Evolutionary conservation across 1,140 invertebrate species (phyloP).

Genomic region (Mesaphorura yosii): DNA sequence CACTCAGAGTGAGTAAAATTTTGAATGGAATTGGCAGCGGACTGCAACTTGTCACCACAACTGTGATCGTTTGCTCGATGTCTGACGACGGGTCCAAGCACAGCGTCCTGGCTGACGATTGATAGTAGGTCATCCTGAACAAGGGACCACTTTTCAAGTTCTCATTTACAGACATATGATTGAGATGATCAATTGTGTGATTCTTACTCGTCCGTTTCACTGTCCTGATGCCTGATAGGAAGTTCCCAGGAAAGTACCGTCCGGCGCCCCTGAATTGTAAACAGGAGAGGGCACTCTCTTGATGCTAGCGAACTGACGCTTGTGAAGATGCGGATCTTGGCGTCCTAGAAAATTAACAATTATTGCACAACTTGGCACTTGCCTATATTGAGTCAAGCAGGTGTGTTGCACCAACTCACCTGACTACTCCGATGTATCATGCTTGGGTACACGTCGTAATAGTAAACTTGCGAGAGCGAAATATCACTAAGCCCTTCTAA

Average conservation of each 20-base stretch:
- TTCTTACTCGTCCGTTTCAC: neutral
- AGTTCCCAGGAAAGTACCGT: slow-evolving; percentile 12
- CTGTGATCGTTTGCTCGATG: neutral
- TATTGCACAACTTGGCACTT: no score
- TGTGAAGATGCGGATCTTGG: neutral
- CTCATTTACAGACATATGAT: no score
- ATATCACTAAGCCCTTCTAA: no score
- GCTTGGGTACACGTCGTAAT: no score
- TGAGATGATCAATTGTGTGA: no score
- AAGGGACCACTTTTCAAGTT: no score
- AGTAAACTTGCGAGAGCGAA: no score
- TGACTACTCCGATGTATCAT: no score
- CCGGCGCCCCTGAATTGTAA: neutral
- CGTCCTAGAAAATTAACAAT: neutral
- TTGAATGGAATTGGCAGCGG: neutral
- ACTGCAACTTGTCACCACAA: neutral
- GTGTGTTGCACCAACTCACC: no score
- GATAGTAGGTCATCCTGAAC: no score
- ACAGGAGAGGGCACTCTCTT: slow-evolving; percentile 12
- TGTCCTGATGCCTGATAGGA: neutral
- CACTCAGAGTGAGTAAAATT: neutral
- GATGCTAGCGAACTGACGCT: neutral
- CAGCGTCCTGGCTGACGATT: no score
- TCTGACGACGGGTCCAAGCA: neutral
- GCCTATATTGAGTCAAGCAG: no score